phyloP scores from a whole-genome alignment of 2,797 vertebrate species.

The Oceanodroma leucorhoa region DNA sequence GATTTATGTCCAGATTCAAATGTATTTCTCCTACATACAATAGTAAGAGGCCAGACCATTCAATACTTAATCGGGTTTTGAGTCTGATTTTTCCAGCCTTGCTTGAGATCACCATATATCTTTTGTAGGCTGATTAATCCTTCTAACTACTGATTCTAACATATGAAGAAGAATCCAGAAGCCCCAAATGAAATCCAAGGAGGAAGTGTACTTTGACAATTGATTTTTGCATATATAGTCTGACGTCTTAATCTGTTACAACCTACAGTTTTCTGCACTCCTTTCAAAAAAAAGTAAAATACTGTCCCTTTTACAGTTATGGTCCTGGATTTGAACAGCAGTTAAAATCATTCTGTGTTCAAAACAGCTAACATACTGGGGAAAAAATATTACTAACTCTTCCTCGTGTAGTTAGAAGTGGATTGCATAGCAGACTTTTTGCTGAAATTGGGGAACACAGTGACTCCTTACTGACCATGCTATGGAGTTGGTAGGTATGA shows the following conservation, averaged over 20 bases:
- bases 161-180: neutral
- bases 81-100: slow-evolving; percentile 1
- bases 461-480: neutral
- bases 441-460: neutral
- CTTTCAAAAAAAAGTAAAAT: neutral
- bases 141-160: neutral
- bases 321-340: neutral
- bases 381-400: neutral
- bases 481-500: neutral
- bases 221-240: neutral
- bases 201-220: neutral
- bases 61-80: slow-evolving; percentile 16
- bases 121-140: slow-evolving; percentile 1
- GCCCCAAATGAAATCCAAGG: neutral
- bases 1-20: slow-evolving; percentile 25
- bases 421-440: neutral
- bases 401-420: neutral
- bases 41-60: slow-evolving; percentile 17
- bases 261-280: neutral
- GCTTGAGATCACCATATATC: neutral
- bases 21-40: neutral
- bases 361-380: neutral
- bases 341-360: neutral
- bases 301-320: neutral
- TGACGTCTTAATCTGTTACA: neutral